Evolutionary conservation across 2,888 invertebrate genomes (phyloP).

Genomic region (Leptothorax acervorum): DNA sequence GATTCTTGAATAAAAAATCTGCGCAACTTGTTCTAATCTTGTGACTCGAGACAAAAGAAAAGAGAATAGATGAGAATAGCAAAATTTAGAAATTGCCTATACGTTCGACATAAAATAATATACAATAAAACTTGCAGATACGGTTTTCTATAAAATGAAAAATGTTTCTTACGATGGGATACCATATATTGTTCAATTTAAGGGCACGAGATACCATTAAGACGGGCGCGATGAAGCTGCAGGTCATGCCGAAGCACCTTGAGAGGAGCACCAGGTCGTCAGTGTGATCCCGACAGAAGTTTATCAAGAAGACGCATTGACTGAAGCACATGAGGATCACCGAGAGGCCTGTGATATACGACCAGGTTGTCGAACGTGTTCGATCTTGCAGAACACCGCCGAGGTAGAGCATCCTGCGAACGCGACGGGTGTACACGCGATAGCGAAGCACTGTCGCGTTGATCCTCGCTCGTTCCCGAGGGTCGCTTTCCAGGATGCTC

Average conservation of each 20-base stretch:
- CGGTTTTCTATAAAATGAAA: too few species aligned
- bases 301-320: slow-evolving; percentile 39
- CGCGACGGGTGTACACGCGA: slow-evolving; percentile 48
- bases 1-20: background rate
- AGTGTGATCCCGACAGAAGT: slow-evolving; percentile 42
- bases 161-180: too few species aligned
- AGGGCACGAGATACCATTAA: slow-evolving; percentile 52
- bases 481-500: background rate
- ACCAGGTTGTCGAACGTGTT: background rate
- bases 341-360: slow-evolving; percentile 29
- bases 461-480: background rate
- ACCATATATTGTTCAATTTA: background rate
- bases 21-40: background rate
- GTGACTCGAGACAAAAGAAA: too few species aligned
- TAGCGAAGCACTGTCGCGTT: slow-evolving; percentile 39
- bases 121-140: too few species aligned
- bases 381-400: slow-evolving; percentile 51
- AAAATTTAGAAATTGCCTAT: too few species aligned
- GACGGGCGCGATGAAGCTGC: slow-evolving; percentile 53
- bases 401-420: slow-evolving; percentile 52
- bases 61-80: too few species aligned
- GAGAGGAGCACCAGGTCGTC: slow-evolving; percentile 48
- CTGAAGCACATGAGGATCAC: slow-evolving; percentile 26
- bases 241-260: slow-evolving; percentile 45
- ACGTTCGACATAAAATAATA: too few species aligned